phyloP scores from a whole-genome alignment of 2,113 vertebrate genomes.

The Butastur rufipennis region DNA sequence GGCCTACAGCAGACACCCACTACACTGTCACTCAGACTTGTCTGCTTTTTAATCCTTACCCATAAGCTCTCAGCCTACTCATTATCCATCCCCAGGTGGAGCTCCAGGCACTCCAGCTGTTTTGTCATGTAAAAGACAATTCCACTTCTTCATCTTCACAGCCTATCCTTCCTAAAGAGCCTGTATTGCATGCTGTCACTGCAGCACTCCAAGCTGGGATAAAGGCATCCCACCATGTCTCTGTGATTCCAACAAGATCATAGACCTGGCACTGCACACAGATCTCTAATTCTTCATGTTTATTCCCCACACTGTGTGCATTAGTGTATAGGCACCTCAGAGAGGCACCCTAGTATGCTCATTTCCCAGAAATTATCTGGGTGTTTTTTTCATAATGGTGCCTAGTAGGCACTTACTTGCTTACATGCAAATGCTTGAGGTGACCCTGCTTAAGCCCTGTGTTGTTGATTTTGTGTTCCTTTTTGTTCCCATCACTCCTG shows the following conservation, averaged over 20 bases:
- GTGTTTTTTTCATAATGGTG: not conserved
- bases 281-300: not conserved
- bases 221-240: not conserved
- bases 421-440: not conserved
- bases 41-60: not conserved
- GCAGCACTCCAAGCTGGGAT: not conserved
- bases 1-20: not conserved
- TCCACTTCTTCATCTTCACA: not conserved
- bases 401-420: not conserved
- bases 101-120: not conserved
- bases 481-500: not conserved
- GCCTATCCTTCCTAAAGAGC: not conserved
- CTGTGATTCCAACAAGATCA: rapidly evolving
- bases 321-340: not conserved
- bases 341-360: not conserved
- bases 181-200: not conserved
- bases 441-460: not conserved
- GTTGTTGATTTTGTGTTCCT: not conserved
- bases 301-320: not conserved
- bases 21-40: not conserved
- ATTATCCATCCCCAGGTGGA: not conserved
- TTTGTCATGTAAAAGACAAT: not conserved
- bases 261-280: not conserved
- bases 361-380: not conserved
- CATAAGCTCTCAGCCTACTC: not conserved